Percentiles rank a stretch among this genome's conserved stretches.
Evolutionary conservation across 2,888 invertebrate genomes (phyloP).

Genomic region (Watsonalla cultraria): DNA sequence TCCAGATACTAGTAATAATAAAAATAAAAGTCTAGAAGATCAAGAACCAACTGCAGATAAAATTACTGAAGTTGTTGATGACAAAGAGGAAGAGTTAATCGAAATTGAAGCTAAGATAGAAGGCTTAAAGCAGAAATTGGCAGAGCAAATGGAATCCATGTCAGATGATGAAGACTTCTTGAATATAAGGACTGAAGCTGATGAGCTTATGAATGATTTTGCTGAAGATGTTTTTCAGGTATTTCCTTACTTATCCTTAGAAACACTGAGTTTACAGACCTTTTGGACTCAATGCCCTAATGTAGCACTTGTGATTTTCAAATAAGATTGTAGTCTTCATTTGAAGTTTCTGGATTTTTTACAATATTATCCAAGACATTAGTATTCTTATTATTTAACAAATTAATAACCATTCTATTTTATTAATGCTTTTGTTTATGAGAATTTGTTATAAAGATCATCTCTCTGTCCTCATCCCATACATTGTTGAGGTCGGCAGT

Average conservation of each 20-base stretch:
- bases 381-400: no score
- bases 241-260: neutral
- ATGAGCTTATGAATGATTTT: slow-evolving; percentile 73
- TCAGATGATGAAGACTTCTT: slow-evolving; percentile 83
- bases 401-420: no score
- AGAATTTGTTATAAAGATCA: no score
- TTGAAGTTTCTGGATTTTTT: no score
- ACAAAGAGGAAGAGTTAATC: slow-evolving; percentile 52
- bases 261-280: no score
- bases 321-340: no score
- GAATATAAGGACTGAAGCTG: slow-evolving; percentile 82
- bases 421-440: no score
- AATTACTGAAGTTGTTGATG: slow-evolving; percentile 13
- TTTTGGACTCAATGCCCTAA: no score
- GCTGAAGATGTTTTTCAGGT: slow-evolving; percentile 72
- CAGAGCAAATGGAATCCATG: slow-evolving; percentile 73
- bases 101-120: slow-evolving; percentile 82
- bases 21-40: neutral
- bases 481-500: no score
- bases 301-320: no score
- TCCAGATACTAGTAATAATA: neutral
- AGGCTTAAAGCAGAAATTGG: slow-evolving; percentile 63
- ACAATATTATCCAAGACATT: no score
- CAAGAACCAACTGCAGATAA: slow-evolving; percentile 35
- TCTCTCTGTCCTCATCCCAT: no score